Conservation (phyloP, 1,140 invertebrate genomes). For the Camponotus floridanus region DNA sequence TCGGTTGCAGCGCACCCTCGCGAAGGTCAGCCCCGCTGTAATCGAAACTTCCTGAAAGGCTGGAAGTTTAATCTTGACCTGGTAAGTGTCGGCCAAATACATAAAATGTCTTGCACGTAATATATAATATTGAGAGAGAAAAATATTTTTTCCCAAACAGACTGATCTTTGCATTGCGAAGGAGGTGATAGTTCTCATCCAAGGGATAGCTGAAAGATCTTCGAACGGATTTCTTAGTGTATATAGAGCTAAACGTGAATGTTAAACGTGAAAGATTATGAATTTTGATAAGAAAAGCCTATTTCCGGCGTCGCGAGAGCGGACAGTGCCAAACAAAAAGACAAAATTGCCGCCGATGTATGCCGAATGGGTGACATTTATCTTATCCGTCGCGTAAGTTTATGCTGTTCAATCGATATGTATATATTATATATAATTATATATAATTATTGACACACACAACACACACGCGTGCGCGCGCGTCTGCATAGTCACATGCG, state of each 20-base stretch:
- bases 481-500: background rate
- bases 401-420: constrained; percentile 47
- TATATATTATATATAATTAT: constrained; percentile 64
- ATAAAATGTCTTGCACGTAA: background rate
- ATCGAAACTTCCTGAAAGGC: constrained; percentile 56
- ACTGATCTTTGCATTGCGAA: constrained; percentile 26
- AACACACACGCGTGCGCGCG: background rate
- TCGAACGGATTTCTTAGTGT: constrained; percentile 48
- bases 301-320: constrained; percentile 1
- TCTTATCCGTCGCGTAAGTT: constrained; percentile 56
- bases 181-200: constrained; percentile 9
- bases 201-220: constrained; percentile 17
- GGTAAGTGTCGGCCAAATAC: constrained; percentile 57
- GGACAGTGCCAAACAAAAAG: constrained; percentile 56
- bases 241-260: constrained; percentile 45
- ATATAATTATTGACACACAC: constrained; percentile 16
- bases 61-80: constrained; percentile 62
- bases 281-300: constrained; percentile 4
- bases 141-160: constrained; percentile 10
- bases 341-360: constrained; percentile 49
- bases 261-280: background rate
- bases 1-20: constrained; percentile 78
- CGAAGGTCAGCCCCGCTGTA: constrained; percentile 74
- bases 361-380: constrained; percentile 37
- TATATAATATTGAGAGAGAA: background rate